Conservation (phyloP, 1,140 invertebrate genomes). For the Melipona quadrifasciata region DNA sequence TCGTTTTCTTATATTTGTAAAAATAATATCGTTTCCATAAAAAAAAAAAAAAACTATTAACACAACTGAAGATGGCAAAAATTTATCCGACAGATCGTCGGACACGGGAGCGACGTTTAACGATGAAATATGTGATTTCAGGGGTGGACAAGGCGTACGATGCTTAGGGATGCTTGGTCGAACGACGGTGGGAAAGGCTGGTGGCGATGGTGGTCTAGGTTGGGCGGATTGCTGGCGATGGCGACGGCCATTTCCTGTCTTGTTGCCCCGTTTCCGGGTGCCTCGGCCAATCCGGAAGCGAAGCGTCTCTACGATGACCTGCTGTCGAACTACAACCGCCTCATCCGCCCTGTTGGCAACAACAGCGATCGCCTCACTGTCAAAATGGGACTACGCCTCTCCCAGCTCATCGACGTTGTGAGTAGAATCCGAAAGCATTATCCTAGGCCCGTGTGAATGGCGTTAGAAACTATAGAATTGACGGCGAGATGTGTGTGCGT, state of each 20-base stretch:
- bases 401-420: slow-evolving; percentile 99
- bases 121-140: slow-evolving; percentile 74
- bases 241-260: slow-evolving; percentile 85
- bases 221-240: slow-evolving; percentile 81
- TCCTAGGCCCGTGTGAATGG: slow-evolving; percentile 33
- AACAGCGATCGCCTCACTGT: slow-evolving; percentile 97
- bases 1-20: too few species aligned
- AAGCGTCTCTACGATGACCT: slow-evolving; percentile 97
- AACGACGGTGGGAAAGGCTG: slow-evolving; percentile 82
- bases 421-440: slow-evolving; percentile 82
- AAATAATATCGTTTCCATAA: neutral
- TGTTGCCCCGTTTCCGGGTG: slow-evolving; percentile 77
- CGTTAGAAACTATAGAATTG: slow-evolving; percentile 36
- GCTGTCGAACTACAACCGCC: slow-evolving; percentile 97
- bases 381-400: slow-evolving; percentile 96
- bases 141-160: slow-evolving; percentile 92
- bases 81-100: too few species aligned
- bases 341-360: slow-evolving; percentile 98
- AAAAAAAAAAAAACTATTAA: neutral
- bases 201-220: slow-evolving; percentile 87
- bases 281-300: slow-evolving; percentile 92
- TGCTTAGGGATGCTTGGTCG: slow-evolving; percentile 83
- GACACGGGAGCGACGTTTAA: neutral
- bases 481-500: slow-evolving; percentile 16
- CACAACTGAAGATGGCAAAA: neutral